phyloP scores from a whole-genome alignment of 2,888 invertebrate species.

The Rotaria socialis region DNA sequence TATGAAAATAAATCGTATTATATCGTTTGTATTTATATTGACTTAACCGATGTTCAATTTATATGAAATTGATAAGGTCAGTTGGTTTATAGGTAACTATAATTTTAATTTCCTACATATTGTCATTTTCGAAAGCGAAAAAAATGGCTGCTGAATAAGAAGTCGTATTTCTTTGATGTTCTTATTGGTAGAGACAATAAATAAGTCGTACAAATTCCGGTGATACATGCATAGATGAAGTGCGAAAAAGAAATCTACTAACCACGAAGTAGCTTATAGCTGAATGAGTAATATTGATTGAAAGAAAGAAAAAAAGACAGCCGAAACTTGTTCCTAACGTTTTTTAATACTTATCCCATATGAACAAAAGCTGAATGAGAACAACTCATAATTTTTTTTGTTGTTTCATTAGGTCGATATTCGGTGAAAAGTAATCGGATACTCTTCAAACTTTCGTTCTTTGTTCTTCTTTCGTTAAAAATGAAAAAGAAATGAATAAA shows the following conservation, averaged over 20 bases:
- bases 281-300: not conserved
- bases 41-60: not conserved
- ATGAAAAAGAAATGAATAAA: not conserved
- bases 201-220: not conserved
- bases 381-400: not conserved
- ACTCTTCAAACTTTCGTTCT: not conserved
- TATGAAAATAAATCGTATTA: too few species aligned
- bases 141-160: not conserved
- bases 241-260: not conserved
- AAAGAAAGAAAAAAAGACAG: not conserved
- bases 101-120: not conserved
- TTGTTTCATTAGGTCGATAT: not conserved
- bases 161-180: not conserved
- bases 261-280: not conserved
- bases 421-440: conserved; percentile 8
- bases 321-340: not conserved
- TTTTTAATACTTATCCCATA: not conserved
- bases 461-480: not conserved
- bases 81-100: not conserved
- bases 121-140: not conserved
- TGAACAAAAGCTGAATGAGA: not conserved
- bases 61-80: too few species aligned
- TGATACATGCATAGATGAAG: not conserved
- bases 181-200: not conserved
- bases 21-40: not conserved